Base-by-base conservation (phyloP, 2,113 vertebrate genomes). In the Rynchops niger region DNA sequence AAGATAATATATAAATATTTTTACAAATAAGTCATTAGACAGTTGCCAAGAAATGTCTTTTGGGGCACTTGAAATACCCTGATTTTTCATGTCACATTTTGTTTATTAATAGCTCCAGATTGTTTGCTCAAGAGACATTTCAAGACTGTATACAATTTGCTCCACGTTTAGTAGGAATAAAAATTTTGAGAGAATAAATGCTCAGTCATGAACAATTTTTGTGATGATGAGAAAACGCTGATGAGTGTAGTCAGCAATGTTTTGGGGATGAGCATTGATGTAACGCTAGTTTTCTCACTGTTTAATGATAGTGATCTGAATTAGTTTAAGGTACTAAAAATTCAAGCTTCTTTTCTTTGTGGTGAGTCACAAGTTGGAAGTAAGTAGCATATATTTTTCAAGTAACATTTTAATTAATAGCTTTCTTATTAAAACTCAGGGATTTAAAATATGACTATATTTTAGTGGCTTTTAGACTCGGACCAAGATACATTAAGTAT, bases 71-170 rank as follows among this genome's bases (percentile, higher is more conserved):
- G 40, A 67, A 91, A 89, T 70, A 29, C n/a, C 70, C 70, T 87
- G 49, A 89, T 87, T 91, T 95, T 94, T 91, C 81, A 34, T 91
- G 84, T 87, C 88, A 95, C 62, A 82, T 73, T 96, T 92, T 91
- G 69, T 94, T 96, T 96, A 93, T 91, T 95, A 92, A 82, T 95
- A 95, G 72, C 36, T 79, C 67, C 62, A 59, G 17, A 96, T 79
- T 94, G 36, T 85, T 97, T 93, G 66, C 84, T 94, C 70, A 91
- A 73, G 91, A 95, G 89, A 89, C 42, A 30, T 91, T 92, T 76
- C 73, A 84, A 91, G 83, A 95, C 61, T 3, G 0, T 71, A 66
- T 73, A 96, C 21, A 91, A 94, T 94, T 95, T 97, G 8, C 34
- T 88, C 27, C 17, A 59, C 58, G 29, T 90, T 95, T 80, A 89